phyloP scores from a whole-genome alignment of 1,140 invertebrate species.

The Bombus difficillimus region DNA sequence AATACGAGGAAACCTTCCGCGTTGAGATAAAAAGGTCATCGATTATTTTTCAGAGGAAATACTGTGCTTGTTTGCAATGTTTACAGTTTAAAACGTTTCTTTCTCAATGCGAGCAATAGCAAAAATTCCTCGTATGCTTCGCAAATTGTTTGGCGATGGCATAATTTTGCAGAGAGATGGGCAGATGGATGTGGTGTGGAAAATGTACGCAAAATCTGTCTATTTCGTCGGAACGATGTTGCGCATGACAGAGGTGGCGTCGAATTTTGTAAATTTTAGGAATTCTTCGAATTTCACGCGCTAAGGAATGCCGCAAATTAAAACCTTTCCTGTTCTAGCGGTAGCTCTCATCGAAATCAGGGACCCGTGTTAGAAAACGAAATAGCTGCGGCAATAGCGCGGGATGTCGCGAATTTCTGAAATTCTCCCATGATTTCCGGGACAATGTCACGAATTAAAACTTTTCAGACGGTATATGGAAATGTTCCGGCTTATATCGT shows the following conservation, averaged over 20 bases:
- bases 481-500: background rate
- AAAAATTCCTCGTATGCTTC: background rate
- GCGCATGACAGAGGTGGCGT: background rate
- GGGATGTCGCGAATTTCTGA: conserved; percentile 24
- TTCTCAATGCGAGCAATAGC: background rate
- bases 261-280: conserved; percentile 24
- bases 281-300: conserved; percentile 17
- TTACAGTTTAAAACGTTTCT: background rate
- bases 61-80: too few relatives aligned
- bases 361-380: background rate
- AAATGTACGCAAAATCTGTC: background rate
- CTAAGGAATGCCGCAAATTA: conserved; percentile 23
- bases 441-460: conserved; percentile 25
- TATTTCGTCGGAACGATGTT: background rate
- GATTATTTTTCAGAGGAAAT: too few relatives aligned
- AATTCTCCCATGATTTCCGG: conserved; percentile 9
- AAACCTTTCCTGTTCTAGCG: background rate
- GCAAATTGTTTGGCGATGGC: background rate
- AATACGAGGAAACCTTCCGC: too few relatives aligned
- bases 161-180: background rate
- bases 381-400: background rate
- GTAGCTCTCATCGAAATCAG: background rate
- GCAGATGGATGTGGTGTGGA: background rate
- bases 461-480: background rate
- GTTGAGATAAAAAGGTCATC: too few relatives aligned